Percentiles rank a stretch among this genome's conserved stretches.
These are phyloP conservation scores for Polyommatus icarus DNA, from an alignment of 2,888 invertebrate species.

Conservation along the genomic window DNA sequence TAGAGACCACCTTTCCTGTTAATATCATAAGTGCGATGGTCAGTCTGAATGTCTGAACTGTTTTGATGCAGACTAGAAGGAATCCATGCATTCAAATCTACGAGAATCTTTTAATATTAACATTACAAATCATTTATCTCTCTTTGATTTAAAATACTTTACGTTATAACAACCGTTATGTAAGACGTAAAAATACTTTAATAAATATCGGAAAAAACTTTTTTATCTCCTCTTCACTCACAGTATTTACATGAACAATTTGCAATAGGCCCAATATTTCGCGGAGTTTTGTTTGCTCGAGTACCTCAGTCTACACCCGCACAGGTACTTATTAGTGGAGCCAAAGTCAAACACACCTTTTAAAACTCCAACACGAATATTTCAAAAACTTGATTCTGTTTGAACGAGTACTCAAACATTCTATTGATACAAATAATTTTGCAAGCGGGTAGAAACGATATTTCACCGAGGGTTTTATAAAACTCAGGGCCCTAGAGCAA, in stretches of 20 bases:
- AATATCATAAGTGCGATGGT: background rate
- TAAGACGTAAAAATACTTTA: no score
- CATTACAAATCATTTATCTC: no score
- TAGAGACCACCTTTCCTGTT: background rate
- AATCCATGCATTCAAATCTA: background rate
- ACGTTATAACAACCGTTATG: no score
- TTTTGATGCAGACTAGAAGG: background rate
- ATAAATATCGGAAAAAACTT: background rate
- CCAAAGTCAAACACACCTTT: slow-evolving; percentile 75
- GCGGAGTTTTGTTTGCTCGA: slow-evolving; percentile 33
- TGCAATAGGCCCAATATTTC: background rate
- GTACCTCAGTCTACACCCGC: slow-evolving; percentile 53
- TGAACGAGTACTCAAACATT: slow-evolving; percentile 67
- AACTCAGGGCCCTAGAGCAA: slow-evolving; percentile 54
- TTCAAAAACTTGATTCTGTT: slow-evolving; percentile 58
- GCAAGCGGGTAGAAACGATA: slow-evolving; percentile 60
- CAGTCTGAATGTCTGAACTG: background rate
- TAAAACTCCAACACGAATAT: slow-evolving; percentile 62
- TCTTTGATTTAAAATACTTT: no score
- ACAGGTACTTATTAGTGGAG: slow-evolving; percentile 65
- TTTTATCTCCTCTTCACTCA: background rate
- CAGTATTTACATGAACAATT: background rate
- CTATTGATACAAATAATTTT: slow-evolving; percentile 77
- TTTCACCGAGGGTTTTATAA: slow-evolving; percentile 62
- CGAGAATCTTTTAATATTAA: no score